A percentile compares a stretch with the other conserved stretches of the same genome.
These are phyloP conservation scores for Cyphomyrmex costatus DNA, from an alignment of 1,140 invertebrate species.

Conservation along the genomic window DNA sequence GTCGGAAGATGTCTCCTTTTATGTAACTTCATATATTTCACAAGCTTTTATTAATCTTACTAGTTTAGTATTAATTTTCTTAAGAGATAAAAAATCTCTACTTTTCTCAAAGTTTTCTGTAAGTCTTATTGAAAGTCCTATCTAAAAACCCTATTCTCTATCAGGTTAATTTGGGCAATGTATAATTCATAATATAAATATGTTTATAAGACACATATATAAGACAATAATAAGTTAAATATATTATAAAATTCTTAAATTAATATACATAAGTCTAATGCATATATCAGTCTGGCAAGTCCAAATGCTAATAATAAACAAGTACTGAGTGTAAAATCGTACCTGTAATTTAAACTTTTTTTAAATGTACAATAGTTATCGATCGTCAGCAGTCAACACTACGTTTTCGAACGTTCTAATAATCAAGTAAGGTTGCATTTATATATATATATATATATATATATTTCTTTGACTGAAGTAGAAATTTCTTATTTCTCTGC, in stretches of 20 bases:
- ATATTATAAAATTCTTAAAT: constrained; percentile 23
- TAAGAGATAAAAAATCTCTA: background rate
- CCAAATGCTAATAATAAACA: background rate
- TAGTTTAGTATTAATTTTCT: background rate
- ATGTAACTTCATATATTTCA: background rate
- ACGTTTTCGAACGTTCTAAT: background rate
- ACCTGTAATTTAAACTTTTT: background rate
- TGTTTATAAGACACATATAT: background rate
- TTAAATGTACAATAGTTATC: background rate
- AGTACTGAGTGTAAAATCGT: background rate
- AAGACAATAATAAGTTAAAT: background rate
- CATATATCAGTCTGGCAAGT: background rate
- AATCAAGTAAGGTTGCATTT: background rate
- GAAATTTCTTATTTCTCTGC: background rate
- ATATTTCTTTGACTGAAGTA: background rate
- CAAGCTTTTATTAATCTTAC: background rate
- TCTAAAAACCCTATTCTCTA: background rate
- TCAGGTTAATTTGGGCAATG: background rate
- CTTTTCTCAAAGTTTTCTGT: background rate
- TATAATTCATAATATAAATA: constrained; percentile 32
- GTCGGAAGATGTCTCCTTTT: background rate
- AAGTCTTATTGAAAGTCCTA: background rate
- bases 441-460: too few species aligned
- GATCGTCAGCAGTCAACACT: background rate
- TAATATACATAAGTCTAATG: constrained; percentile 1